These are phyloP conservation scores for Augochlorella aurata DNA, from an alignment of 2,888 invertebrate genomes.

Conservation along the genomic window DNA sequence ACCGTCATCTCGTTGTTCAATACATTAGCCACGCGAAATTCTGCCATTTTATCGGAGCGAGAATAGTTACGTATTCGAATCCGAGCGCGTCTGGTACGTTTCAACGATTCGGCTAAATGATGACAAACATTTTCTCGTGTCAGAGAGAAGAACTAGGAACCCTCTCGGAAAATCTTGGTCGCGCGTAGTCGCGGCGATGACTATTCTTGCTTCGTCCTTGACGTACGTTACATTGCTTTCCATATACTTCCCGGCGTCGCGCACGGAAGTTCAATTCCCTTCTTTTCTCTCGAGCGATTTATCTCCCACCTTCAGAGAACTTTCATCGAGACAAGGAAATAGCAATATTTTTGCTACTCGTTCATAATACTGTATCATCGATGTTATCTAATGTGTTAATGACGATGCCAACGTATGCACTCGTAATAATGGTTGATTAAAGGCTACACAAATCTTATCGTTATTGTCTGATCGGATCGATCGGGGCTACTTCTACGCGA, in stretches of 20 bases:
- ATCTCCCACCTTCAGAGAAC: conserved; percentile 42
- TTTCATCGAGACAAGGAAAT: conserved; percentile 60
- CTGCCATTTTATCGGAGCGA: conserved; percentile 20
- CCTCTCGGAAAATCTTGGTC: not conserved
- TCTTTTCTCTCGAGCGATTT: conserved; percentile 30
- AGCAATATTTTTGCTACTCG: conserved; percentile 70
- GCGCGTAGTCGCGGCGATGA: not conserved
- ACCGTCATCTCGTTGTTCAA: conserved; percentile 15
- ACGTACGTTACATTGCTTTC: conserved; percentile 11
- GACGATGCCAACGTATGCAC: conserved; percentile 58
- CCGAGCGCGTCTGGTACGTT: not conserved
- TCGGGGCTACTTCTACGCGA: conserved; percentile 54
- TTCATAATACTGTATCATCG: conserved; percentile 68
- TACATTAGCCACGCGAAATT: conserved; percentile 2
- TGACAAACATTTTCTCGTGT: not conserved
- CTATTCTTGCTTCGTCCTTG: conserved; percentile 30
- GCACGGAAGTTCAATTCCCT: not conserved
- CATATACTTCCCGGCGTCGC: not conserved
- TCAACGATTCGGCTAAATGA: not conserved
- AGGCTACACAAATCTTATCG: conserved; percentile 54
- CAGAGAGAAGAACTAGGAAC: not conserved
- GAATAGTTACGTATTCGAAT: conserved; percentile 14
- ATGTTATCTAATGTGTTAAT: conserved; percentile 64
- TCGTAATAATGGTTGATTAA: conserved; percentile 58
- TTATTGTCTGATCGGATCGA: conserved; percentile 54